Base-by-base conservation (phyloP, 2,113 vertebrate genomes). In the Chionodraco myersi region DNA sequence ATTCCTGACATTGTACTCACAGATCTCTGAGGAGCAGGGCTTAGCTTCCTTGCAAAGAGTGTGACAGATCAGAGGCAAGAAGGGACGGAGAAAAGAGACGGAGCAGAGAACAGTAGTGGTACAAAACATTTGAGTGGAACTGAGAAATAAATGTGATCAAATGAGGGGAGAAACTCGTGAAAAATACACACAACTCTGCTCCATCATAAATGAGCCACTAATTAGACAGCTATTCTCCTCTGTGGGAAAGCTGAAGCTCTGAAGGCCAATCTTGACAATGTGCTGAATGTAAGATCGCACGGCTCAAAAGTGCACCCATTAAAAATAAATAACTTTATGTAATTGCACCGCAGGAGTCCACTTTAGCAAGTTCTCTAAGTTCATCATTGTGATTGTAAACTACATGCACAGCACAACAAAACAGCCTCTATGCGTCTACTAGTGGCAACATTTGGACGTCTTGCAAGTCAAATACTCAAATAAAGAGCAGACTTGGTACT, bases 1-100 rank as follows among this genome's bases (percentile, higher is more conserved):
- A 95, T 94, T 94, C 94, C 91, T 91, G 57, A 64, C 77, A 36
- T 82, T 85, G 85, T 86, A 88, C 89, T 94, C 91, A 92, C 83
- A 89, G 90, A 92, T 93, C 86, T 93, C 87, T 45, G 79, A 92
- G 83, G 88, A 85, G 77, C 65, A 52, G 66, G 77, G 79, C 18
- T 75, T 72, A 73, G 84, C 69, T 82, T 80, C 77, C 68, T 68
- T 6, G 11, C 78, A 77, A 83, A 75, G 66, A 60, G 76, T 79
- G 68, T 61, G 79, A 88, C 77, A 82, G 77, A 92, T 91, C 79
- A 85, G 87, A 89, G 78, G 51, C 72, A 71, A 41, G 48, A 49
- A 64, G 56, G 62, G 49, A 68, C 74, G 65, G 65, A 69, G n/a
- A 68, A 48, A 54, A 58, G 26, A 30, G 57, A 14, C 3, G 18